phyloP scores from a whole-genome alignment of 2,797 vertebrate species.

The Delichon dasypus region DNA sequence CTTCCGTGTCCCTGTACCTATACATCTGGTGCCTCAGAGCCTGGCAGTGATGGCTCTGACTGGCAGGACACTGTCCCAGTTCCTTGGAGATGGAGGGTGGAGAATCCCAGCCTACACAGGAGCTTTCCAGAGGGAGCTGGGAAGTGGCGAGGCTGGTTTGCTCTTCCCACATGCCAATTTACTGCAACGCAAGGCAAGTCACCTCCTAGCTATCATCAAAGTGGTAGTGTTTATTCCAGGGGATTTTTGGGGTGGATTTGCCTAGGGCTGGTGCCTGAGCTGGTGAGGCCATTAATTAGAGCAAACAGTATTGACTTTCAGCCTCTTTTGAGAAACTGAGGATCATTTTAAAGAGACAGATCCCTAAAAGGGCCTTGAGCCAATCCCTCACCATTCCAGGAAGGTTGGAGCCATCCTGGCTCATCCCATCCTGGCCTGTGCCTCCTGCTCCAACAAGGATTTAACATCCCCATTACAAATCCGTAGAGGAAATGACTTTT shows the following conservation, averaged over 20 bases:
- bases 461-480: neutral
- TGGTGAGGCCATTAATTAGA: constrained; percentile 42
- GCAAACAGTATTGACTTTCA: constrained; percentile 1
- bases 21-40: neutral
- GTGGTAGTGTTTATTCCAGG: constrained; percentile 18
- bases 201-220: constrained; percentile 33
- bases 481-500: neutral
- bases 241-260: constrained; percentile 47
- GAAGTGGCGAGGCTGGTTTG: constrained; percentile 9
- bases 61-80: neutral
- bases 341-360: constrained; percentile 16
- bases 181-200: neutral
- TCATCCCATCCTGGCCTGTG: neutral
- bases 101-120: neutral
- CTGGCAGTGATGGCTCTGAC: neutral
- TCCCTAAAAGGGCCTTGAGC: neutral
- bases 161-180: constrained; percentile 30
- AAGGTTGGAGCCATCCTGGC: neutral
- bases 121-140: neutral
- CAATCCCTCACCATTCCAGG: neutral
- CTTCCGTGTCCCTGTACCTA: neutral
- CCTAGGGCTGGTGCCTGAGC: constrained; percentile 35
- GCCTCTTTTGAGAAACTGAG: constrained; percentile 19
- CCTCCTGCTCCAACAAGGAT: neutral
- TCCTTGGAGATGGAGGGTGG: neutral